Evolutionary conservation across 2,888 invertebrate species (phyloP), one percentile per base, ranked within the genome.

Genomic region (Plebejus melissa): DNA sequence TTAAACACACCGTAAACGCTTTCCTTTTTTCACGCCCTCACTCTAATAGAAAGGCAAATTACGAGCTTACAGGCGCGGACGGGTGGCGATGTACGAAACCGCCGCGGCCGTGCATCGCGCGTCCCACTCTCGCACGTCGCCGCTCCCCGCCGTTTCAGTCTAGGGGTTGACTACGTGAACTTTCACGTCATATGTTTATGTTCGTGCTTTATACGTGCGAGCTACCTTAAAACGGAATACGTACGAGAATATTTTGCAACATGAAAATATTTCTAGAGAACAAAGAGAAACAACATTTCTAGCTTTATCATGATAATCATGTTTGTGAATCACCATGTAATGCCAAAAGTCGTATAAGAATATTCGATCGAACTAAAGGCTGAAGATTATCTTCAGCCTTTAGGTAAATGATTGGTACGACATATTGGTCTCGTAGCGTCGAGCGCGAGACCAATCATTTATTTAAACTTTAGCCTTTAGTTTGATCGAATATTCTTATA

Each of bases 1-100:
- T 93, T 93, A 93, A 93, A 91, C 93, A 92, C 90, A 82, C 93
- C 93, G 93, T 93, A 93, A 93, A 93, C 91, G 93, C 93, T 93
- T 93, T 93, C 93, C 93, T 93, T 93, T 93, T 93, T 93, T 93
- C 93, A 93, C 93, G 93, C 93, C 93, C 93, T 93, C 92, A 86
- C 89, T 93, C 91, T 93, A 93, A 93, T 93, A 93, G 93, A 93
- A 93, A 93, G 93, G 93, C 93, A 93, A 93, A 93, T 93, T 93
- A 93, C 93, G 93, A 93, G 93, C 92, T 93, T 93, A 93, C 92
- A 90, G 90, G 91, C 91, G 93, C 93, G 90, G 92, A 93, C 93
- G 93, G 93, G 93, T 91, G 91, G 91, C 92, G 90, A 91, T 93
- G 93, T 93, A 90, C 89, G 89, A 90, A 92, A 93, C 92, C 93